Percentiles rank a stretch among this genome's conserved stretches.
Evolutionary conservation across 2,113 vertebrate genomes (phyloP).

Genomic region (Labrus mixtus): DNA sequence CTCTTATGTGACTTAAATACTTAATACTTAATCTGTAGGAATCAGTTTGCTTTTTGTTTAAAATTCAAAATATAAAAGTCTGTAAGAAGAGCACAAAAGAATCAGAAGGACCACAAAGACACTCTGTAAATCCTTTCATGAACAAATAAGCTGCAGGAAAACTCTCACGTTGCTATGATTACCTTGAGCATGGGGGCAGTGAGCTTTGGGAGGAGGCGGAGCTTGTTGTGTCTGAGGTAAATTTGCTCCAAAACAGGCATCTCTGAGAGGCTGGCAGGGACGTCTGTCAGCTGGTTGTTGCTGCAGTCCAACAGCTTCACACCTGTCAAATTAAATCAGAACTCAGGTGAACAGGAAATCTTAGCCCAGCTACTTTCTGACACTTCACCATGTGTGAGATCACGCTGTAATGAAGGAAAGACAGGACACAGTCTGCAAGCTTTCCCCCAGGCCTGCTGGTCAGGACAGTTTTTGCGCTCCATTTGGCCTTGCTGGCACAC

Average conservation of each 20-base stretch:
- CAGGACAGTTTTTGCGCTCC: background rate
- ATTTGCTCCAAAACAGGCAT: conserved; percentile 93
- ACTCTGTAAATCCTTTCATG: no score
- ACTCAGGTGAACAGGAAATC: background rate
- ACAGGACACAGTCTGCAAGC: background rate
- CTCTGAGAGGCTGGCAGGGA: conserved; percentile 86
- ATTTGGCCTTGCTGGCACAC: background rate
- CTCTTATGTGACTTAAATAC: no score
- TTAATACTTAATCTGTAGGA: no score
- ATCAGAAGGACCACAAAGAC: no score
- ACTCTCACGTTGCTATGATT: conserved; percentile 21
- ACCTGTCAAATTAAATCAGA: conserved; percentile 73
- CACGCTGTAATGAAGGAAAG: no score
- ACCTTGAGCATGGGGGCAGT: conserved; percentile 90
- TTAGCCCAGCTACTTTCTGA: no score
- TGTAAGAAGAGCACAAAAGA: no score
- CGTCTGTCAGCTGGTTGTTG: conserved; percentile 89
- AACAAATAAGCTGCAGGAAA: background rate
- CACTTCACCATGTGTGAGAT: no score
- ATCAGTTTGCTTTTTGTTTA: no score
- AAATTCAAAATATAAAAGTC: no score
- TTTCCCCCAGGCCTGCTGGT: background rate
- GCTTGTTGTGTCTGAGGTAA: conserved; percentile 92
- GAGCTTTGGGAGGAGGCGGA: conserved; percentile 87
- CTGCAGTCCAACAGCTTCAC: conserved; percentile 93